Base-by-base conservation (phyloP, 2,113 vertebrate species). In the Uropsilus gracilis region DNA sequence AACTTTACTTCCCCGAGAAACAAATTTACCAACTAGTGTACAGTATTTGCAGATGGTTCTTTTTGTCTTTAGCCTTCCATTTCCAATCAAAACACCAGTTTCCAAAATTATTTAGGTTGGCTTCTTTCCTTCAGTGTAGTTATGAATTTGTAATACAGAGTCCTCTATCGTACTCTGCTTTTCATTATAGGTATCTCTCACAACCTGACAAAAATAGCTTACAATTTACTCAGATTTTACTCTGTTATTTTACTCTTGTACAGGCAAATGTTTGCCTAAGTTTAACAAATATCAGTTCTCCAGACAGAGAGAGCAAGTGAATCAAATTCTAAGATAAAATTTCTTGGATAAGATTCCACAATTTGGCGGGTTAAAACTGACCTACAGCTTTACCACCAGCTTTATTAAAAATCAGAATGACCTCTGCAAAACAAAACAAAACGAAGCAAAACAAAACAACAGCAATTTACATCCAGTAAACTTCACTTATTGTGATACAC, bases 71-170 rank as follows among this genome's bases (percentile, higher is more conserved):
- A 73, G 44, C 6, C n/a, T 87, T 68, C 14, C n/a, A 64, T 55
- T 80, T 90, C 68, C 32, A 94, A 39, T 64, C 37, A 73, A 69
- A 95, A 90, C 12, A 78, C 11, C 20, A 17, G 26, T 89, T 77
- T 66, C 48, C 42, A 73, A 50, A 76, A 5, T 76, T 86, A n/a
- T 50, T 76, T 63, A 17, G 5, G 30, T 69, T 57, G 48, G 30
- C 59, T 61, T 11, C 46, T 59, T 32, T 78, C 44, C 22, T 72
- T 94, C 17, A 8, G 10, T 61, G 16, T 42, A 44, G 42, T 50
- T 76, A 63, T 48, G 9, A 32, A 78, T 61, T 82, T 46, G 10
- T 61, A 73, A 55, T 39, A 46, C 22, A 82, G 28, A 76, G 61
- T 82, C 1, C 46, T 90, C 71, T 66, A n/a, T 53, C 63, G 34